These are phyloP conservation scores for Poeciliopsis presidionis DNA, from an alignment of 2,797 vertebrate species.

Conservation along the genomic window DNA sequence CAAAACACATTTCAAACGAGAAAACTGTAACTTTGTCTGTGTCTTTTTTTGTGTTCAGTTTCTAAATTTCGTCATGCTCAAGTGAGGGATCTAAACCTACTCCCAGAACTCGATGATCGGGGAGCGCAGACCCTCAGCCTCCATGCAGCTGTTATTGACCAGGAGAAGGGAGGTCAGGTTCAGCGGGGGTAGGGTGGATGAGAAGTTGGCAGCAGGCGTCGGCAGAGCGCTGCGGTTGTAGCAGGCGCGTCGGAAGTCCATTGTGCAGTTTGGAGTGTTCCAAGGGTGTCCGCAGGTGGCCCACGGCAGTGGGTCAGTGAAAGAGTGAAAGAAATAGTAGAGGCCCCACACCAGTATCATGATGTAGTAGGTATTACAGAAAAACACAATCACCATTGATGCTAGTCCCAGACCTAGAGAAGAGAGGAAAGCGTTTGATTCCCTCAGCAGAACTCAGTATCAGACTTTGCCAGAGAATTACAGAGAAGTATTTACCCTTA, in stretches of 20 bases:
- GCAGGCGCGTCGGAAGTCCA: slow-evolving; percentile 81
- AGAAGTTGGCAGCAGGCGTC: slow-evolving; percentile 54
- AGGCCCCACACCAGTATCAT: slow-evolving; percentile 89
- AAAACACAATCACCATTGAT: slow-evolving; percentile 89
- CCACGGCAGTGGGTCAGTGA: slow-evolving; percentile 85
- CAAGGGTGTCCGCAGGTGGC: slow-evolving; percentile 85
- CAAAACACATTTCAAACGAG: background rate
- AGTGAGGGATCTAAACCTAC: slow-evolving; percentile 71
- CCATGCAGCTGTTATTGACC: slow-evolving; percentile 77
- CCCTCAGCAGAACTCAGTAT: background rate
- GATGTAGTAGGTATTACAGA: slow-evolving; percentile 89
- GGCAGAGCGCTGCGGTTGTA: slow-evolving; percentile 70
- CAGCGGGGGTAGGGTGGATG: slow-evolving; percentile 44
- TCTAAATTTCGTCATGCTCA: slow-evolving; percentile 4
- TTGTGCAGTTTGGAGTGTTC: slow-evolving; percentile 87
- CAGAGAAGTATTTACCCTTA: slow-evolving; percentile 80
- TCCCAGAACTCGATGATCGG: slow-evolving; percentile 89
- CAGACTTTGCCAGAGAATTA: background rate
- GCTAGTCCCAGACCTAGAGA: slow-evolving; percentile 83
- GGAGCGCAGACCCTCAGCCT: slow-evolving; percentile 80
- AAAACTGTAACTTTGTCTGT: background rate
- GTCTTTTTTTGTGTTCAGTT: background rate
- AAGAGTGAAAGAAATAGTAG: slow-evolving; percentile 87
- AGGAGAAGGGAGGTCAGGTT: slow-evolving; percentile 67
- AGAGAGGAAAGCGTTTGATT: background rate